Base-by-base conservation (phyloP, 2,113 vertebrate genomes). In the Ammodytes marinus region DNA sequence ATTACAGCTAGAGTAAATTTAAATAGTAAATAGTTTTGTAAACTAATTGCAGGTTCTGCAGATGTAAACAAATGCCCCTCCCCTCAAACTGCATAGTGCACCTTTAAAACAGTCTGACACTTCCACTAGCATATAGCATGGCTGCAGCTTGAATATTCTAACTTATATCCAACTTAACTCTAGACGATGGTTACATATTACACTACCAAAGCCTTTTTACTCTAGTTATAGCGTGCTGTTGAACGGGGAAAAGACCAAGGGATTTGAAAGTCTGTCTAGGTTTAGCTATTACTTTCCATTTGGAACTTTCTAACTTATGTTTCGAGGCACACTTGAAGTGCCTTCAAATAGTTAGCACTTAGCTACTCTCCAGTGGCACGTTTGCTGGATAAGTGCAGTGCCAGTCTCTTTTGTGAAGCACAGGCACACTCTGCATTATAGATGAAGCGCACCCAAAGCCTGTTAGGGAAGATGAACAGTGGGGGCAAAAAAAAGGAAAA, bases 291-390 rank as follows among this genome's bases (percentile, higher is more conserved):
- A 64, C 61, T 78, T 74, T 76, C 63, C 58, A 57, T 83, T 65
- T 70, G 76, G 81, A 91, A 91, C 80, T 91, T 89, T 88, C 68
- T 82, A 88, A 92, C 86, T 90, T 91, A 91, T 91, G 83, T 89
- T 92, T 93, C 89, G 68, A 84, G 92, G 93, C 89, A 91, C 78
- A 91, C 87, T 91, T 91, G 86, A 88, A 92, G 84, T 88, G 88
- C 77, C 85, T 89, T 93, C 89, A 93, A 91, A 93, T 87, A 90
- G 89, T 89, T 88, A 87, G 88, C 86, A 88, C 91, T 94, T 93
- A 94, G 94, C 74, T 81, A 64, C 88, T 91, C 92, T 94, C 93
- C 84, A 90, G 93, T 92, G 92, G 92, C 91, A 89, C 84, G 80
- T 91, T 92, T 89, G 88, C 87, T 85, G 87, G 84, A 74, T 89